phyloP scores from a whole-genome alignment of 2,113 vertebrate genomes.

The Tichodroma muraria region DNA sequence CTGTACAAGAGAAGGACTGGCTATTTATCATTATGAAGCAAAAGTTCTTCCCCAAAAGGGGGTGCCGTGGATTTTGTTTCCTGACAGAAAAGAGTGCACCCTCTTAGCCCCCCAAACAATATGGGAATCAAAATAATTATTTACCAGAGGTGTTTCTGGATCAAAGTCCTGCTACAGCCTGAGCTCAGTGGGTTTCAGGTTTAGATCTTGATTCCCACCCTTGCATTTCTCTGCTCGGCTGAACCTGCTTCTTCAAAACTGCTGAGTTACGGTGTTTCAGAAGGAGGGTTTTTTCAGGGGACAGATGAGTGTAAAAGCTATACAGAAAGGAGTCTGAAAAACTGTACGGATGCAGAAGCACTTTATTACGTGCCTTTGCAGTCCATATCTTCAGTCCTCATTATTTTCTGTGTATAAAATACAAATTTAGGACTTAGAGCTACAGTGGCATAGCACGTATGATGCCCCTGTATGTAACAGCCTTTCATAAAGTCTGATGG shows the following conservation, averaged over 20 bases:
- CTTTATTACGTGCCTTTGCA: background rate
- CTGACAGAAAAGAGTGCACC: background rate
- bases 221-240: background rate
- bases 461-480: rapidly evolving
- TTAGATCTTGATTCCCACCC: background rate
- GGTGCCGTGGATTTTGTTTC: background rate
- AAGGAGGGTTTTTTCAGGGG: background rate
- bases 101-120: background rate
- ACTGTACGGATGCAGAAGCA: background rate
- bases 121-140: background rate
- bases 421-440: background rate
- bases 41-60: background rate
- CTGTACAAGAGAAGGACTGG: background rate
- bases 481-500: background rate
- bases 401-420: background rate
- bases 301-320: background rate
- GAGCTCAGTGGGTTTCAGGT: background rate
- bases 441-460: background rate
- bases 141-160: background rate
- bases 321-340: background rate
- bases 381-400: background rate
- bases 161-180: background rate
- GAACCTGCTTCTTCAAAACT: background rate
- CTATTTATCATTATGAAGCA: background rate
- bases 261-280: background rate